Base-by-base conservation (phyloP, 1,140 invertebrate species). In the Musca vetustissima region DNA sequence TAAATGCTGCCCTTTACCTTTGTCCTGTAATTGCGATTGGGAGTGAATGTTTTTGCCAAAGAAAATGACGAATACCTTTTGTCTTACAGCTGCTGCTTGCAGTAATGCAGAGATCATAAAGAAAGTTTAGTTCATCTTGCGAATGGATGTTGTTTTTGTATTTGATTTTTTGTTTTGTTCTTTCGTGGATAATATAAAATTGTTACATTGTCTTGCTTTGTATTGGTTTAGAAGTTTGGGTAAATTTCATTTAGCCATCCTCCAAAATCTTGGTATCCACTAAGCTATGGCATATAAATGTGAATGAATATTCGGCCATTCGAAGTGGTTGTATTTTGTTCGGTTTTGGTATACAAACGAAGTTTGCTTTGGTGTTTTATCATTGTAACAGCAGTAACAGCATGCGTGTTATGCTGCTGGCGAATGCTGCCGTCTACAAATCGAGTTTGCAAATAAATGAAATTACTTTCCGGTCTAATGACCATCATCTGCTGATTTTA, bases 391-490 rank as follows among this genome's bases (percentile, higher is more conserved):
- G n/a, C 32, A n/a, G 15, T 28, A 28, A 4, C 28, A 28, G 22
- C 52, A 67, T 28, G 4, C 17, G 52, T 25, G 52, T 21, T n/a
- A 32, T n/a, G 50, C 17, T 8, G 13, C 13, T 43, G 36, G 7
- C n/a, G 13, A 48, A 49, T 32, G 28, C 75, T 76, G 74, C 78
- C 79, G 78, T 76, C 74, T 78, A 75, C 78, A 78, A 80, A 80
- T 80, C 78, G 78, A 80, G 75, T 80, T 80, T 80, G 75, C 78
- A 79, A 80, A 80, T 80, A 80, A 80, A 80, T 80, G 78, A 80
- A 80, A 80, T 80, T 80, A 80, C 78, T 80, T 80, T 80, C 80
- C 78, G 78, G 78, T 80, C 78, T 80, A 80, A 80, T 80, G 78
- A 80, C 78, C 78, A 80, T 80, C 78, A 80, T 80, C 78, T 80